These are phyloP conservation scores for Coenonympha glycerion DNA, from an alignment of 2,888 invertebrate genomes.

Conservation along the genomic window DNA sequence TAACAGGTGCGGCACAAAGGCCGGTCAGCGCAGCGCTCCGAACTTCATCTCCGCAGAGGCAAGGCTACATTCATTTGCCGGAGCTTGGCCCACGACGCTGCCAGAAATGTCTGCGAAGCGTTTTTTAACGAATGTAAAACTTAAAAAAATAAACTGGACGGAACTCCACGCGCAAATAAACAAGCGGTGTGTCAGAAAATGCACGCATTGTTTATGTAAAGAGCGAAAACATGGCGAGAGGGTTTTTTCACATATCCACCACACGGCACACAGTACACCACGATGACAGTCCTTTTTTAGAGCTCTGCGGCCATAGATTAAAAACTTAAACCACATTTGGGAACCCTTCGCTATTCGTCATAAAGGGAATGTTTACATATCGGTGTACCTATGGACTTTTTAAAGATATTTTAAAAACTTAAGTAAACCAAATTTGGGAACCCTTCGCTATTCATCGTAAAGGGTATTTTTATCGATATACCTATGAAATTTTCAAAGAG, in stretches of 20 bases:
- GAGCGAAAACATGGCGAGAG: not conserved
- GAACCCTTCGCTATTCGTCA: too few relatives aligned
- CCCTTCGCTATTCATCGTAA: too few relatives aligned
- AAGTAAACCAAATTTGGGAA: too few relatives aligned
- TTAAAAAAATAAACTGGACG: constrained; percentile 19
- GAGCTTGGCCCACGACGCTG: constrained; percentile 22
- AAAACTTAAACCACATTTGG: too few relatives aligned
- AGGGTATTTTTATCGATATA: too few relatives aligned
- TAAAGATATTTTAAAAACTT: too few relatives aligned
- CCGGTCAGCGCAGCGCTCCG: constrained; percentile 35
- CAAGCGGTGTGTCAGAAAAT: constrained; percentile 11
- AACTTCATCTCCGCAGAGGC: constrained; percentile 37
- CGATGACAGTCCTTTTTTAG: not conserved
- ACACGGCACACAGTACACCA: too few relatives aligned
- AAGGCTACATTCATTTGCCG: constrained; percentile 37
- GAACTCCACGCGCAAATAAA: constrained; percentile 24
- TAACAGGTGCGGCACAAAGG: constrained; percentile 54
- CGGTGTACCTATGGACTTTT: too few relatives aligned
- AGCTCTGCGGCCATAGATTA: too few relatives aligned
- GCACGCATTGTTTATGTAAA: not conserved
- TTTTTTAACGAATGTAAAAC: constrained; percentile 30
- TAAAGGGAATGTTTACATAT: too few relatives aligned
- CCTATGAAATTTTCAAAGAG: too few relatives aligned
- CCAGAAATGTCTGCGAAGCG: constrained; percentile 39
- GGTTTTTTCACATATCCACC: not conserved